Evolutionary conservation across 2,797 vertebrate species (phyloP), one percentile per base, ranked within the genome.

Genomic region (Monodelphis domestica): DNA sequence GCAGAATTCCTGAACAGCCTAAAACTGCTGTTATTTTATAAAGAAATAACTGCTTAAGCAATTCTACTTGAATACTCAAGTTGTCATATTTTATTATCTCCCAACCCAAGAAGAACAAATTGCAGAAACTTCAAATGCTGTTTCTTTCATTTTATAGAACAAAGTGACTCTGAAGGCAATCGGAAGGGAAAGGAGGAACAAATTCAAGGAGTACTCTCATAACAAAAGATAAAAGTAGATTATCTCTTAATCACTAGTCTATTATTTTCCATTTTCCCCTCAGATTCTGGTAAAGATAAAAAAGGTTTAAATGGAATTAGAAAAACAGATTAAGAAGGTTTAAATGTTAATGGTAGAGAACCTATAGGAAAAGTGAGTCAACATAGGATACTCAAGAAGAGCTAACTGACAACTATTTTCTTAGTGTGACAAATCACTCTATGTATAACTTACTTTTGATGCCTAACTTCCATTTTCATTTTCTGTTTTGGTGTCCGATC

Each of bases 401-500:
- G 33, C 6, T 91, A 53, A 89, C 53, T 29, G 33, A 10, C 38
- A 53, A 91, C 94, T 51, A 94, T 24, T 93, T 54, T 56, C 2
- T 54, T 88, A 93, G 10, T 50, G 4, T 38, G 2, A 53, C 53
- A 91, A 94, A 91, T 59, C 87, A 92, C 4, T 12, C 50, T 50
- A 52, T 88, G 91, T 90, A 87, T 52, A 55, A 95, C 96, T 96
- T 97, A 99, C 99, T 98, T 98, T 93, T 99, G 99, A 98, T 99
- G 99, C 70, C 99, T 98, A 97, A 99, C 99, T 98, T 99, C 99
- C 99, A 99, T 99, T 98, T 99, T 99, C 99, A 99, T 99, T 98
- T 99, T 99, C 96, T 99, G 99, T 94, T 99, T 99, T 93, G 99
- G 99, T 91, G 99, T 99, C 95, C 99, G 97, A 97, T 99, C 99